phyloP scores from a whole-genome alignment of 1,140 invertebrate species.

The Uloborus diversus region DNA sequence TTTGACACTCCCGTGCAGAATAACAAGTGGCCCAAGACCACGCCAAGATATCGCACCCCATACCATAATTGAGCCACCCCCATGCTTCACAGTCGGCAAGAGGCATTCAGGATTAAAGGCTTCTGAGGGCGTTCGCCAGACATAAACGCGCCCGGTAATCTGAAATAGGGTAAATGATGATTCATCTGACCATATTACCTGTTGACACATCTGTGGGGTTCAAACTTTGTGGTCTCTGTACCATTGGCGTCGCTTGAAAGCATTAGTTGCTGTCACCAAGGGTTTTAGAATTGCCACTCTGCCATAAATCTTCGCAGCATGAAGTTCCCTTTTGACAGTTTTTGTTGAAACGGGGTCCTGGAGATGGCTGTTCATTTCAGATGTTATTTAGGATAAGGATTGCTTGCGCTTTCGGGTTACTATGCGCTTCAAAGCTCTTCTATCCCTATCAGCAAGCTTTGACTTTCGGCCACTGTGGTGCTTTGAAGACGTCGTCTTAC shows the following conservation, averaged over 20 bases:
- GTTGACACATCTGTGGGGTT: background rate
- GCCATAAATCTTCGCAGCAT: conserved; percentile 17
- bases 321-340: conserved; percentile 9
- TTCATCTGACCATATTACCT: conserved; percentile 30
- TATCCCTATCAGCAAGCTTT: conserved; percentile 10
- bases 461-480: conserved; percentile 11
- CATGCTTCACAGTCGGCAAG: conserved; percentile 4
- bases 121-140: conserved; percentile 24
- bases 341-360: conserved; percentile 6
- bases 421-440: conserved; percentile 10
- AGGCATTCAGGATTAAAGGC: conserved; percentile 13
- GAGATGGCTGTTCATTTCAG: conserved; percentile 13
- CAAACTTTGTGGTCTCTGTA: conserved; percentile 16
- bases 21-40: conserved; percentile 30
- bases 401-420: conserved; percentile 10
- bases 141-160: conserved; percentile 18
- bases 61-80: too few species aligned
- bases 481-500: background rate
- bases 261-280: conserved; percentile 32
- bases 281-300: conserved; percentile 39
- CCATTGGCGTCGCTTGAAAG: conserved; percentile 29
- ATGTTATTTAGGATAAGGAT: background rate
- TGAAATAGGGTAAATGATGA: conserved; percentile 31
- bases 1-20: conserved; percentile 11
- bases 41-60: conserved; percentile 15